Base-by-base conservation (phyloP, 1,140 invertebrate species). In the Oppia nitens region DNA sequence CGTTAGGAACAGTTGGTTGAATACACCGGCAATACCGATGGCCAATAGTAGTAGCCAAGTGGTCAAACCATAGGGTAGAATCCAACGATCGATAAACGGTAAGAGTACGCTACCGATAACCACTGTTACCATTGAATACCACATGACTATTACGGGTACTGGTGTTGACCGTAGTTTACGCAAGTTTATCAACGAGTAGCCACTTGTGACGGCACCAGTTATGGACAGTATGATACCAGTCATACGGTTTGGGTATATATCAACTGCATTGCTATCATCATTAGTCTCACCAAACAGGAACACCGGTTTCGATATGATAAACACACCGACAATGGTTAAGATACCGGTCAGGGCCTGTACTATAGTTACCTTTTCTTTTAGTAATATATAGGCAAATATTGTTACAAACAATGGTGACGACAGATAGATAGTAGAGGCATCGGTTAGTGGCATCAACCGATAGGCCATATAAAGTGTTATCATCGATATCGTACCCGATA, bases 1-100 rank as follows among this genome's bases (percentile, higher is more conserved):
- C 2, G 87, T 89, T 9, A 90, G 69, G 24, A 89, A 73, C 55
- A 90, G 87, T 71, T 91, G 87, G 1, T 86, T 87, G 25, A 83
- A 77, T 70, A 89, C 89, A 73, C 85, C 89, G 64, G 89, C 87
- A 20, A 86, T 67, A 29, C 83, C 87, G 23, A 89, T 72, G 47
- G 83, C 81, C 25, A 90, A 77, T 29, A 89, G 81, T n/a, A 87
- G 71, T 66, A 83, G 76, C 64, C 85, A 76, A 65, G 87, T 85
- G 1, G 77, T 74, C 2, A 83, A 82, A 71, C 84, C 85, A 54
- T 78, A 76, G 24, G 85, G 84, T 72, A 85, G 77, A 70, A 84
- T 85, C 2, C 87, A 70, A 6, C 81, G 79, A 20, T 83, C 85
- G 57, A 86, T 78, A 1, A 79, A 71, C 70, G 79, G 80, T 47